These are phyloP conservation scores for Phrynosoma blainvillii DNA, from an alignment of 2,113 vertebrate species.

Conservation along the genomic window DNA sequence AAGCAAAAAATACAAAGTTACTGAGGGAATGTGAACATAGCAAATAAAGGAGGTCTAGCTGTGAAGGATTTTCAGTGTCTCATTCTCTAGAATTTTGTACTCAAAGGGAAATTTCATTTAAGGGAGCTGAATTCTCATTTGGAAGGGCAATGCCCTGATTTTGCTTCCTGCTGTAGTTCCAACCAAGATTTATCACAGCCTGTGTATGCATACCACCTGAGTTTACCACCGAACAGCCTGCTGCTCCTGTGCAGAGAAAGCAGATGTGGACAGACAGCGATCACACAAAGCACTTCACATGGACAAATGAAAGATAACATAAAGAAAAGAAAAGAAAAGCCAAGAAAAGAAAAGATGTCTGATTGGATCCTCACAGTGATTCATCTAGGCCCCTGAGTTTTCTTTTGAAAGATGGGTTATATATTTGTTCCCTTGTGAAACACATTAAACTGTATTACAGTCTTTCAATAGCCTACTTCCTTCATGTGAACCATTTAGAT, in stretches of 20 bases:
- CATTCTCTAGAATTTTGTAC: too few relatives aligned
- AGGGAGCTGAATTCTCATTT: too few relatives aligned
- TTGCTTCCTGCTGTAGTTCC: background rate
- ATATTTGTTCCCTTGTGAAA: background rate
- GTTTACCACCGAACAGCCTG: background rate
- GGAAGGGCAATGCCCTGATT: background rate
- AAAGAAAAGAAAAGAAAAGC: background rate
- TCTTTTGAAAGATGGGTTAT: background rate
- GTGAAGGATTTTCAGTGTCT: too few relatives aligned
- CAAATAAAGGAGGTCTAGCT: too few relatives aligned
- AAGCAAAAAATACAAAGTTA: too few relatives aligned
- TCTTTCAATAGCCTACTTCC: background rate
- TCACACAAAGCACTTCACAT: background rate
- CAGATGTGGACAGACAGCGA: background rate
- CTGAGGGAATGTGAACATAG: too few relatives aligned
- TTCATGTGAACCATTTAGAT: background rate
- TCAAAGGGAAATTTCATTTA: too few relatives aligned
- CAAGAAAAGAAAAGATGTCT: background rate
- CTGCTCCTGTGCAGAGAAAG: background rate
- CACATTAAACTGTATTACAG: background rate
- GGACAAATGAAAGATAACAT: background rate
- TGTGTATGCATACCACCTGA: background rate
- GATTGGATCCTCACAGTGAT: background rate
- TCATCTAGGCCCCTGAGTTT: background rate
- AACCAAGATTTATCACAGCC: background rate